A percentile compares a stretch with the other conserved stretches of the same genome.
Conservation (phyloP, 1,140 invertebrate species). For the Drosophila busckii region DNA sequence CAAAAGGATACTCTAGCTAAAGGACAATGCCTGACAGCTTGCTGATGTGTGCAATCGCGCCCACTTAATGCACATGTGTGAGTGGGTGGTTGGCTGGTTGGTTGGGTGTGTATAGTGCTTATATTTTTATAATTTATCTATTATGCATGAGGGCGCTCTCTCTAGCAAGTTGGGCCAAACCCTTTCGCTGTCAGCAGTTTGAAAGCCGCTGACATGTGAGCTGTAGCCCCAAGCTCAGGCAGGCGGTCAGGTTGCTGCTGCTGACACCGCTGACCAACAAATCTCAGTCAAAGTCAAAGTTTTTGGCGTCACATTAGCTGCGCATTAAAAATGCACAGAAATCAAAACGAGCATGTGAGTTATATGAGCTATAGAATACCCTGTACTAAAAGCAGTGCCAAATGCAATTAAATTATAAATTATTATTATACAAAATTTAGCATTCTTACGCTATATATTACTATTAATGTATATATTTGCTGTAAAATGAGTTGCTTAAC, state of each 20-base stretch:
- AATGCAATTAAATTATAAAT: too few relatives aligned
- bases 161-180: slow-evolving; percentile 38
- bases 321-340: slow-evolving; percentile 67
- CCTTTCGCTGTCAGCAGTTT: slow-evolving; percentile 59
- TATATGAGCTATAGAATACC: neutral
- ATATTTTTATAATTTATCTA: slow-evolving; percentile 78
- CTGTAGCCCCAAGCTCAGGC: slow-evolving; percentile 2
- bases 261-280: slow-evolving; percentile 57
- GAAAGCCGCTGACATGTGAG: slow-evolving; percentile 41
- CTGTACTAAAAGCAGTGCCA: slow-evolving; percentile 1
- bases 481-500: too few relatives aligned
- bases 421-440: too few relatives aligned
- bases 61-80: too few relatives aligned
- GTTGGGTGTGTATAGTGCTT: slow-evolving; percentile 18
- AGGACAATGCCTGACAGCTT: slow-evolving; percentile 66
- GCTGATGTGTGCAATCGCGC: slow-evolving; percentile 14
- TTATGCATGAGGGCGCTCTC: slow-evolving; percentile 75
- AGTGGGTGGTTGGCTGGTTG: too few relatives aligned
- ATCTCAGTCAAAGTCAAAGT: slow-evolving; percentile 63
- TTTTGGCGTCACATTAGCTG: slow-evolving; percentile 65
- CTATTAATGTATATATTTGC: too few relatives aligned
- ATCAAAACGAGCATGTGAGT: slow-evolving; percentile 9
- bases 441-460: too few relatives aligned
- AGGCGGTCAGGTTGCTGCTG: slow-evolving; percentile 1
- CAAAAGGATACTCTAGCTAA: slow-evolving; percentile 70